A percentile compares a stretch with the other conserved stretches of the same genome.
Evolutionary conservation across 1,140 invertebrate genomes (phyloP).

Genomic region (Zaprionus camerounensis): DNA sequence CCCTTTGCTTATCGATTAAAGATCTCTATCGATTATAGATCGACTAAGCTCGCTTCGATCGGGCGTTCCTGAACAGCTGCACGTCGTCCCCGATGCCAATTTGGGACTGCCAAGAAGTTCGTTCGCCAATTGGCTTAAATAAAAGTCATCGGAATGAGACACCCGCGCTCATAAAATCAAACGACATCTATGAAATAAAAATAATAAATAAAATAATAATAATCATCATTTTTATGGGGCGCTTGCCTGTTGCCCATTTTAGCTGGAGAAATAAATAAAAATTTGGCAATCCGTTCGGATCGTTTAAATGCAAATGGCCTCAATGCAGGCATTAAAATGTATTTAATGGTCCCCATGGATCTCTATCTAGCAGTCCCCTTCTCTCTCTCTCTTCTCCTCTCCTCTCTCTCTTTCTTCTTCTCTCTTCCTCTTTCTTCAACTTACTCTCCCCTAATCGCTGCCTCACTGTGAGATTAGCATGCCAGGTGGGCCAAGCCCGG

Average conservation of each 20-base stretch:
- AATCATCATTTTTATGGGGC: constrained; percentile 14
- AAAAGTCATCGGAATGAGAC: not conserved
- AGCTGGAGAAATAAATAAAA: constrained; percentile 29
- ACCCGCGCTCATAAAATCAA: not conserved
- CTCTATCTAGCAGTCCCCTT: not conserved
- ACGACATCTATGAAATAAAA: constrained; percentile 15
- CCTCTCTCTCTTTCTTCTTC: not conserved
- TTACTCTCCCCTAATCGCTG: not conserved
- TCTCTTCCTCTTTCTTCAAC: too few species aligned
- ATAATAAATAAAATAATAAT: constrained; percentile 47
- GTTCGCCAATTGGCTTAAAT: constrained; percentile 12
- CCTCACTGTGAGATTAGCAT: not conserved
- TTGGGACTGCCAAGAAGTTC: not conserved
- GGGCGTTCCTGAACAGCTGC: constrained; percentile 70
- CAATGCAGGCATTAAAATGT: constrained; percentile 60
- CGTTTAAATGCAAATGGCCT: constrained; percentile 72
- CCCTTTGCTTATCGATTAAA: too few species aligned
- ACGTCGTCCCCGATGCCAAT: constrained; percentile 50
- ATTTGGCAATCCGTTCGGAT: constrained; percentile 31
- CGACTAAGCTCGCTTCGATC: not conserved
- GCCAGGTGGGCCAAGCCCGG: not conserved
- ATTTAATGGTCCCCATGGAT: constrained; percentile 52
- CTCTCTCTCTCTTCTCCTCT: not conserved
- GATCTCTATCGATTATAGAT: not conserved
- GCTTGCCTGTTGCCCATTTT: constrained; percentile 32